Percentiles rank a stretch among this genome's conserved stretches.
phyloP scores from a whole-genome alignment of 2,797 vertebrate genomes.

The Pipistrellus pipistrellus region DNA sequence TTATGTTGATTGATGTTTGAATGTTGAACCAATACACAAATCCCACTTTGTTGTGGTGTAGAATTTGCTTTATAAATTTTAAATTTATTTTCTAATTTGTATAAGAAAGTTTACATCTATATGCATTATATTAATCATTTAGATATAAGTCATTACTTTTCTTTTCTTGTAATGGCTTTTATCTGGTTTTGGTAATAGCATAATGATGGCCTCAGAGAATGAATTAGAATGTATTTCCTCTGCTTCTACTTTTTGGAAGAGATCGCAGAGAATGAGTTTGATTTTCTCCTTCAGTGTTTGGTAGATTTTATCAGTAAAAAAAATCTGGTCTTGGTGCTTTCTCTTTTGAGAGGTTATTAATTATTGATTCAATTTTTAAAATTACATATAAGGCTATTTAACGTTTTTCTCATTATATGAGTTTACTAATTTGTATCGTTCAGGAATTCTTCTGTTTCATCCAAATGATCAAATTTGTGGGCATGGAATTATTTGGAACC shows the following conservation, averaged over 20 bases:
- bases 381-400: background rate
- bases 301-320: background rate
- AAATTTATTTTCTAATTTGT: background rate
- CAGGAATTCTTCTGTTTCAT: background rate
- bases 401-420: background rate
- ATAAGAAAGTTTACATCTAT: background rate
- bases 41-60: background rate
- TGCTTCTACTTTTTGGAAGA: background rate
- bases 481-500: background rate
- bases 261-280: background rate
- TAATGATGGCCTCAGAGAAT: background rate
- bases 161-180: background rate
- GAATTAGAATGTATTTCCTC: background rate
- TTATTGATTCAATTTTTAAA: constrained; percentile 26
- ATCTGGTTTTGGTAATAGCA: background rate
- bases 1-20: background rate
- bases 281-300: background rate
- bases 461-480: background rate
- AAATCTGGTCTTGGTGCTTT: background rate
- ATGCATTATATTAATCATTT: background rate
- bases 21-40: background rate
- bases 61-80: background rate
- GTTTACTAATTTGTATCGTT: background rate
- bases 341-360: background rate
- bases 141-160: background rate